These are phyloP conservation scores for Cuniculus paca DNA, from an alignment of 2,797 vertebrate genomes.

Conservation along the genomic window DNA sequence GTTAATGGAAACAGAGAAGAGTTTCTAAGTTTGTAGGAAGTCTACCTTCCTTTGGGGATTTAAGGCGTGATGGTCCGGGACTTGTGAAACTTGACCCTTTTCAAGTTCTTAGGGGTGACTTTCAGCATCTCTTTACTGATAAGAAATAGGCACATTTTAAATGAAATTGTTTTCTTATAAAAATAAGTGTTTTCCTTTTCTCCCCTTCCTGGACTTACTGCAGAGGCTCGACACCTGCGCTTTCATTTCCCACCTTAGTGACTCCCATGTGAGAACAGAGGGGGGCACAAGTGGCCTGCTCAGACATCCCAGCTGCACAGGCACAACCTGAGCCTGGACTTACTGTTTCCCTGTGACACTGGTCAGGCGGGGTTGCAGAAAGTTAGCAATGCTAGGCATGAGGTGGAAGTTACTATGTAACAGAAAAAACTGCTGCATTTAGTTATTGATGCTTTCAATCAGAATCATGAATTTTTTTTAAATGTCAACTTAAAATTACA, in stretches of 20 bases:
- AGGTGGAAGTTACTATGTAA: background rate
- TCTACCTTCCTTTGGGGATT: background rate
- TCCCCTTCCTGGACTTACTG: background rate
- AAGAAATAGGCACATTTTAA: background rate
- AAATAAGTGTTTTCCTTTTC: background rate
- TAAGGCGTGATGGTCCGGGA: background rate
- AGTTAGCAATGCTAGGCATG: background rate
- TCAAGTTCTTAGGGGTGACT: background rate
- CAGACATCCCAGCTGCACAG: no score
- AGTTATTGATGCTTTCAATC: background rate
- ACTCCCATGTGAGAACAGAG: background rate
- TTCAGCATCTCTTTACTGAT: background rate
- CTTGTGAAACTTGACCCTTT: background rate
- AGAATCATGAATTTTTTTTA: conserved; percentile 9
- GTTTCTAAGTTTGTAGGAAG: background rate
- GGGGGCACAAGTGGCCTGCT: no score
- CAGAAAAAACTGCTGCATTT: background rate
- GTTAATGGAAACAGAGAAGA: background rate
- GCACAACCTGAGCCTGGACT: background rate
- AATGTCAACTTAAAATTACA: background rate
- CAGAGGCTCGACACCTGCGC: background rate
- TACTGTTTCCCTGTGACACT: no score
- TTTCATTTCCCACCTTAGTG: background rate
- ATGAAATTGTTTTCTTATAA: background rate
- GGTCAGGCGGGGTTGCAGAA: background rate